These are phyloP conservation scores for Microctenopoma stevenorrisi DNA, from an alignment of 2,797 vertebrate genomes.

Conservation along the genomic window DNA sequence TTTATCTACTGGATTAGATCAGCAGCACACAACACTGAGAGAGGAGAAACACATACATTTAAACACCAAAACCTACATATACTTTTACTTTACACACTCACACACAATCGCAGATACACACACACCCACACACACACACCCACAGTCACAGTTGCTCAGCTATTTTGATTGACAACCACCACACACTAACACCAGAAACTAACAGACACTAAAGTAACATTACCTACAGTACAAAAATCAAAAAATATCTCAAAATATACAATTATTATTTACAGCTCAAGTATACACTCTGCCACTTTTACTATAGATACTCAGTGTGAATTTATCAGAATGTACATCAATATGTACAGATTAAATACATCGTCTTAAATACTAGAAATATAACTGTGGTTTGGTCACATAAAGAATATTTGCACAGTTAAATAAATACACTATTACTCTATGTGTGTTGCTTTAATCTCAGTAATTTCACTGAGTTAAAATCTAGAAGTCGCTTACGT, in stretches of 20 bases:
- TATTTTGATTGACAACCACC: conserved; percentile 63
- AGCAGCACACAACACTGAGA: conserved; percentile 78
- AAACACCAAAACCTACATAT: conserved; percentile 68
- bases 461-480: conserved; percentile 47
- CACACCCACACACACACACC: conserved; percentile 29
- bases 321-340: conserved; percentile 84
- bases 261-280: conserved; percentile 84
- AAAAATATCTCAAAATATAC: conserved; percentile 85
- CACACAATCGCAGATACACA: conserved; percentile 14
- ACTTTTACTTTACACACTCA: conserved; percentile 41
- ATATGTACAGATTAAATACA: conserved; percentile 84
- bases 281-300: conserved; percentile 78
- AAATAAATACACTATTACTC: conserved; percentile 71
- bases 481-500: conserved; percentile 45
- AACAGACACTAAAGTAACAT: conserved; percentile 76
- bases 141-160: conserved; percentile 38
- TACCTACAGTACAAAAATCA: conserved; percentile 82
- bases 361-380: conserved; percentile 83
- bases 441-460: conserved; percentile 51
- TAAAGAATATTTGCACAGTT: conserved; percentile 77
- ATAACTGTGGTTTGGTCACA: conserved; percentile 82
- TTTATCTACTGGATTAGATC: conserved; percentile 69
- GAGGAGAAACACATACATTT: conserved; percentile 69
- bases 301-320: conserved; percentile 78
- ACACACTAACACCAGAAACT: conserved; percentile 71